Evolutionary conservation across 2,113 vertebrate species (phyloP).

Genomic region (Lonchura striata): DNA sequence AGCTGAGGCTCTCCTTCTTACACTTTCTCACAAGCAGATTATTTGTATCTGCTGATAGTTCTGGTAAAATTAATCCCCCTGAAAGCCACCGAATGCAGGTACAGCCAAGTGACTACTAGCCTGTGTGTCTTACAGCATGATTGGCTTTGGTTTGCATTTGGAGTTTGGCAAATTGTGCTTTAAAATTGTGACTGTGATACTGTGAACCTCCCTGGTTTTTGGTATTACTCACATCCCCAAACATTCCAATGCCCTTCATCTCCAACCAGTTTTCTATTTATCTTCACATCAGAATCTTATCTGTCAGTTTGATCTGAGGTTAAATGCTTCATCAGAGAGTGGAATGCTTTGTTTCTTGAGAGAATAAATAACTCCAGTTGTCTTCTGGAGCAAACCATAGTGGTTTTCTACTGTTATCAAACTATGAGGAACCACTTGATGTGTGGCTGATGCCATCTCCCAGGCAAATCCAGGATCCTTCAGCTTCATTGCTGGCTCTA

Average conservation of each 20-base stretch:
- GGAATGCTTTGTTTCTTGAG: constrained; percentile 25
- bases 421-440: neutral
- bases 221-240: neutral
- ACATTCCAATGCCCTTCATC: neutral
- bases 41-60: neutral
- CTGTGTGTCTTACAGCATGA: neutral
- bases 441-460: neutral
- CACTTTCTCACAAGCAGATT: neutral
- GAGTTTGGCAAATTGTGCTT: neutral
- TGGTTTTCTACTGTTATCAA: neutral
- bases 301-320: constrained; percentile 9
- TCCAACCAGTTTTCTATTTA: neutral
- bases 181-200: neutral
- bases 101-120: neutral
- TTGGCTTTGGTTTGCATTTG: neutral
- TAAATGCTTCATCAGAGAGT: neutral
- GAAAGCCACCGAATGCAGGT: neutral
- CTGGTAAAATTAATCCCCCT: neutral
- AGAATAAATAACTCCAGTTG: neutral
- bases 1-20: neutral
- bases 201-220: neutral
- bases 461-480: neutral
- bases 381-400: neutral
- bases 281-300: neutral
- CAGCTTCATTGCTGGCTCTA: neutral